Conservation (phyloP, 2,797 vertebrate genomes). For the Darevskia nairensis region DNA sequence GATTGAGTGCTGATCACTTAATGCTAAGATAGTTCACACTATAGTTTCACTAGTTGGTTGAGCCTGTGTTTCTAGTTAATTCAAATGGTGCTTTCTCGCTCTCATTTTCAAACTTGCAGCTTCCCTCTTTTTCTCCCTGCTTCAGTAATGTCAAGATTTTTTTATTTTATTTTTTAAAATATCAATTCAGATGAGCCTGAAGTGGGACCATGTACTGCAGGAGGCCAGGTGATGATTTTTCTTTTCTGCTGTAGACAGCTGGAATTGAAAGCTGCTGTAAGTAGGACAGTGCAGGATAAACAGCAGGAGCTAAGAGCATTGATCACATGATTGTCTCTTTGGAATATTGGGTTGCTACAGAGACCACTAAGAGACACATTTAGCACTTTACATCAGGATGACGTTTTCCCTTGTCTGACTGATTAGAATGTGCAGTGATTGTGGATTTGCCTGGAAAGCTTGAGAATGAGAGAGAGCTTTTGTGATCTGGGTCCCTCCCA, state of each 20-base stretch:
- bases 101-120: background rate
- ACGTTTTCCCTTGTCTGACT: constrained; percentile 62
- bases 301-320: constrained; percentile 86
- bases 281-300: constrained; percentile 88
- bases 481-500: constrained; percentile 9
- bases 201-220: constrained; percentile 58
- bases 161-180: background rate
- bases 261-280: constrained; percentile 80
- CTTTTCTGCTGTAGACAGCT: constrained; percentile 71
- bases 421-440: constrained; percentile 48
- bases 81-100: background rate
- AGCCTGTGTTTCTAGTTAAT: background rate
- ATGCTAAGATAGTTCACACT: background rate
- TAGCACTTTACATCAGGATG: constrained; percentile 74
- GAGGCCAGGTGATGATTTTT: constrained; percentile 71
- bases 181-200: constrained; percentile 61
- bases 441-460: constrained; percentile 49
- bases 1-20: background rate
- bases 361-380: constrained; percentile 79
- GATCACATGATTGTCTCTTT: constrained; percentile 81
- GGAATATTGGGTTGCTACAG: constrained; percentile 82
- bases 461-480: background rate
- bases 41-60: background rate
- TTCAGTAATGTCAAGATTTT: constrained; percentile 41
- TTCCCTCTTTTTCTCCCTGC: constrained; percentile 32